Base-by-base conservation (phyloP, 2,888 invertebrate species). In the Acronicta aceris region DNA sequence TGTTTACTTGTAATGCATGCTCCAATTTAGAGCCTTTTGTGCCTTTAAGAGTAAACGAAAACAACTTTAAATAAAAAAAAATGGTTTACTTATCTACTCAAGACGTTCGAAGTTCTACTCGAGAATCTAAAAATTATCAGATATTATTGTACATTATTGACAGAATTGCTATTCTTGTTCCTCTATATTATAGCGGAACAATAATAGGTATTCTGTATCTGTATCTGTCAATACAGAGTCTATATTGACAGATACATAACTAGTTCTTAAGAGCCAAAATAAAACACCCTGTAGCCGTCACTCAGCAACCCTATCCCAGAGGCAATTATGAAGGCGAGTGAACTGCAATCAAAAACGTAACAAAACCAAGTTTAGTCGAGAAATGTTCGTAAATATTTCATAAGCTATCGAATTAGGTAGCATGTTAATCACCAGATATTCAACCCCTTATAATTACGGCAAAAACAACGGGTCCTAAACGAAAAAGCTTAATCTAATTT, bases 291-390 rank as follows among this genome's bases (percentile, higher is more conserved):
- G 79, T 87, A 82, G 27, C 27, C 47, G 63, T 69, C 16, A 68
- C 53, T 72, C 71, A 74, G 73, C 84, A 90, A 91, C 92, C 93
- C 92, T 90, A 87, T 88, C 90, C 92, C 92, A 90, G 85, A 93
- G 91, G 93, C 93, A 93, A 93, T 93, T 92, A 93, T 91, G 89
- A 91, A 87, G 85, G 85, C 85, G 88, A 87, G 89, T 89, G 85
- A 92, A 91, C 90, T 88, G 91, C 93, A 93, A 93, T 93, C 92
- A 92, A 93, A 93, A 93, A 92, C 90, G 85, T 88, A 88, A 85
- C 89, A 91, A 93, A 92, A 92, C 91, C 91, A 76, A 88, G 91
- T 87, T 91, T 86, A 85, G 85, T 80, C 77, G 90, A 86, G 74
- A 87, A 90, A 91, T 85, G 79, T 86, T 87, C 82, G 86, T 93